Evolutionary conservation across 2,113 vertebrate genomes (phyloP).

Genomic region (Arvicanthis niloticus): DNA sequence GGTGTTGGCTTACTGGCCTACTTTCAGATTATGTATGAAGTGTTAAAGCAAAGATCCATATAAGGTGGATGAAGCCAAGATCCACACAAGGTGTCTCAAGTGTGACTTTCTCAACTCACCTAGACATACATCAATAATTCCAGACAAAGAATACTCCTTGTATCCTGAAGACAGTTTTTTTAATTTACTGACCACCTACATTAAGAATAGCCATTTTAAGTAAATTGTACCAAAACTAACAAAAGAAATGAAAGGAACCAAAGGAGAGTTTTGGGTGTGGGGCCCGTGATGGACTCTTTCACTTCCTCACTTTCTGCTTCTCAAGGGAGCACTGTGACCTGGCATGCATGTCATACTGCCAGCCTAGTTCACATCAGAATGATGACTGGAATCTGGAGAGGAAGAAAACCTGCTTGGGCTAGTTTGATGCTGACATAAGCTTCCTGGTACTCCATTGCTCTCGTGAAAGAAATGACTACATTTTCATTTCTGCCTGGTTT

Average conservation of each 20-base stretch:
- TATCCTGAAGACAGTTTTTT: not conserved
- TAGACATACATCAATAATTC: not conserved
- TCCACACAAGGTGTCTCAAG: not conserved
- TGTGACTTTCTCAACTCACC: too few species aligned
- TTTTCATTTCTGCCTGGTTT: constrained; percentile 56
- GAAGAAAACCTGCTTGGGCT: not conserved
- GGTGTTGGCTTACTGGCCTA: not conserved
- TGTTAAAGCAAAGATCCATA: too few species aligned
- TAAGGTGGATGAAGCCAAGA: not conserved
- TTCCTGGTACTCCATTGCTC: not conserved
- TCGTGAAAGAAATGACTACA: not conserved
- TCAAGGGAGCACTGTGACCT: not conserved
- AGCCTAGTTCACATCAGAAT: not conserved
- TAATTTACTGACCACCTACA: not conserved
- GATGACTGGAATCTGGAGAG: not conserved
- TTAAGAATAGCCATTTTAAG: not conserved
- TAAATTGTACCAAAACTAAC: not conserved
- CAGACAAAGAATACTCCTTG: not conserved
- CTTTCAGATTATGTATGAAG: not conserved
- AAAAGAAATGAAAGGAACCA: not conserved
- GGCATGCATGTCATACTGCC: not conserved
- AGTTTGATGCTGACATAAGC: not conserved
- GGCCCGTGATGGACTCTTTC: not conserved
- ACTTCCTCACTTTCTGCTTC: not conserved
- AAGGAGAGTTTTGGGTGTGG: not conserved